phyloP scores from a whole-genome alignment of 30 jellyfish, hydroid and myxozoan genomes.

The Chironex yamaguchii region DNA sequence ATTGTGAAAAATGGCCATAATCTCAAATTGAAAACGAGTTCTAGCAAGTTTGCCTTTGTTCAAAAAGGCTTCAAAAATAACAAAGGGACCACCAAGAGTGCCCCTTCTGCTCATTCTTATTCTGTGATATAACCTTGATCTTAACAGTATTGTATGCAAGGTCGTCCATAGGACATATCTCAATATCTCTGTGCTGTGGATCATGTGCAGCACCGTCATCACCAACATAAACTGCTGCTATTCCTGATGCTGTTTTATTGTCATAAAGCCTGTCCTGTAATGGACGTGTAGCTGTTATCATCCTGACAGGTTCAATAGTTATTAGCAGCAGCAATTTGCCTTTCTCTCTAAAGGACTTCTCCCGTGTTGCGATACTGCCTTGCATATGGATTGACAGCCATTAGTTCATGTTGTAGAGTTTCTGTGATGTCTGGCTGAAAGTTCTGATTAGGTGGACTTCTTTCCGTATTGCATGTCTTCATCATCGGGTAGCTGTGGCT shows the following conservation, averaged over 20 bases:
- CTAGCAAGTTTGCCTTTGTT: too few relatives aligned
- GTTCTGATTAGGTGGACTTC: conserved; percentile 19
- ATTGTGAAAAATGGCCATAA: too few relatives aligned
- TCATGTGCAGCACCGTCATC: too few relatives aligned
- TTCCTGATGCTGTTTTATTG: conserved; percentile 33
- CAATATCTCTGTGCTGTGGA: too few relatives aligned
- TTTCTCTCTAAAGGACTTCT: conserved; percentile 21
- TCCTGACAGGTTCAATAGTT: conserved; percentile 20
- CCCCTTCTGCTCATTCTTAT: too few relatives aligned
- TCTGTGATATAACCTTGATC: too few relatives aligned
- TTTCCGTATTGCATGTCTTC: background rate
- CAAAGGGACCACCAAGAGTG: too few relatives aligned
- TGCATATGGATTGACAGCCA: conserved; percentile 38
- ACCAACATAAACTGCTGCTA: too few relatives aligned
- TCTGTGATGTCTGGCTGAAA: conserved; percentile 10
- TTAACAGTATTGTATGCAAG: too few relatives aligned
- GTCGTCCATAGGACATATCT: too few relatives aligned
- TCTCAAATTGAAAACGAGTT: too few relatives aligned
- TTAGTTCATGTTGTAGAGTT: conserved; percentile 21
- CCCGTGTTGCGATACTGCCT: conserved; percentile 29
- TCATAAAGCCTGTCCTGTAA: conserved; percentile 14
- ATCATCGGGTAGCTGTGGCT: background rate
- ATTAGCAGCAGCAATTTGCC: conserved; percentile 39
- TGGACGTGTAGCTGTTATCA: conserved; percentile 26
- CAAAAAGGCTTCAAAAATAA: too few relatives aligned